Evolutionary conservation across 2,113 vertebrate species (phyloP).

Genomic region (Chrysemys picta): DNA sequence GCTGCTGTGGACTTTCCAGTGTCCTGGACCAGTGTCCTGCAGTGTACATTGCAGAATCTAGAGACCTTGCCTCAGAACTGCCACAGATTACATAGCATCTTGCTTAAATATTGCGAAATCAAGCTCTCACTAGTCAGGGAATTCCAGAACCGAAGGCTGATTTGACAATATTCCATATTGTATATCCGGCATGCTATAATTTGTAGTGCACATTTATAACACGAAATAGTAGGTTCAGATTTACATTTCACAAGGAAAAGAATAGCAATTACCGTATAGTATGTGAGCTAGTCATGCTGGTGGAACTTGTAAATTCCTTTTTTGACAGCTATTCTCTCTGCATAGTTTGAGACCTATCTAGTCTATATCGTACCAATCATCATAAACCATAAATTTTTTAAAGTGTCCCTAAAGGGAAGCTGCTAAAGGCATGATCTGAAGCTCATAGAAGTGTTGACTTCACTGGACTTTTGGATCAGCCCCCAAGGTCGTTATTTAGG

Average conservation of each 20-base stretch:
- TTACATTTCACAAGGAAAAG: not conserved
- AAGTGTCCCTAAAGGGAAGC: not conserved
- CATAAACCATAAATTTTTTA: slow-evolving; percentile 6
- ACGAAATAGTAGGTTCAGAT: not conserved
- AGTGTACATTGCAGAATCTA: not conserved
- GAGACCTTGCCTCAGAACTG: not conserved
- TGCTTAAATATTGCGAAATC: not conserved
- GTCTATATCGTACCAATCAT: not conserved
- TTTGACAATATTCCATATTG: not conserved
- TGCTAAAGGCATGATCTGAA: slow-evolving; percentile 18
- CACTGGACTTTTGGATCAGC: slow-evolving; percentile 39
- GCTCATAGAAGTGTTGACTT: slow-evolving; percentile 51
- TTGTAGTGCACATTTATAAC: not conserved
- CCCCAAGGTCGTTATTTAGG: slow-evolving; percentile 46
- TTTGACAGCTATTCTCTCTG: not conserved
- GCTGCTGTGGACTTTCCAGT: not conserved
- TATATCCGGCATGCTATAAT: not conserved
- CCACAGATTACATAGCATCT: not conserved
- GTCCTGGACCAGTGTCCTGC: not conserved
- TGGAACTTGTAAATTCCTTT: not conserved
- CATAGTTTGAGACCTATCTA: not conserved
- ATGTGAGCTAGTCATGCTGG: not conserved
- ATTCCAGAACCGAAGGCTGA: not conserved
- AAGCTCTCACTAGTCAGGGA: not conserved
- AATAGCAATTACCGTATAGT: not conserved